A percentile compares a stretch with the other conserved stretches of the same genome.
These are phyloP conservation scores for Pollenia amentaria DNA, from an alignment of 2,888 invertebrate species.

Conservation along the genomic window DNA sequence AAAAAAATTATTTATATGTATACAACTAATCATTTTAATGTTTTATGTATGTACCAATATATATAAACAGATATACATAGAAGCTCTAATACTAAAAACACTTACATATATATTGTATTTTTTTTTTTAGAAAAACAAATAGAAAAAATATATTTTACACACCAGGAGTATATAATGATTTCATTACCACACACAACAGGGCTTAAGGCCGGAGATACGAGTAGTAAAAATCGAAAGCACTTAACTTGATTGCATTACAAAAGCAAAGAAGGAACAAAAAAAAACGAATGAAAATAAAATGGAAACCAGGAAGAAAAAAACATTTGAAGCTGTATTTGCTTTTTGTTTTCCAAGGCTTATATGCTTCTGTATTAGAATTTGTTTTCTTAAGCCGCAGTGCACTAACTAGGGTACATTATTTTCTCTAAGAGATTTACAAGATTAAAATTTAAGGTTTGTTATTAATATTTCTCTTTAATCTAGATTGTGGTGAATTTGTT, in stretches of 20 bases:
- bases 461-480: too few relatives aligned
- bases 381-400: neutral
- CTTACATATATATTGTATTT: conserved; percentile 5
- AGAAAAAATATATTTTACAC: conserved; percentile 23
- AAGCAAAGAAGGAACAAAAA: conserved; percentile 18
- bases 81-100: conserved; percentile 2
- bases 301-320: neutral
- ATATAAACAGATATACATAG: neutral
- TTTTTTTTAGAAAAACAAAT: neutral
- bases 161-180: conserved; percentile 45
- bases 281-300: conserved; percentile 8
- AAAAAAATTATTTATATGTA: conserved; percentile 6
- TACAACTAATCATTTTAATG: conserved; percentile 62
- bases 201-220: conserved; percentile 21
- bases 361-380: neutral
- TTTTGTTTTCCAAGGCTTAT: conserved; percentile 8
- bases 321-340: conserved; percentile 1
- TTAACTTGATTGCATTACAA: conserved; percentile 69
- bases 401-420: neutral
- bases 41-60: conserved; percentile 21
- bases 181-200: conserved; percentile 60
- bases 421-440: neutral
- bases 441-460: too few relatives aligned
- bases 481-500: too few relatives aligned
- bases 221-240: conserved; percentile 69